Conservation (phyloP, 2,113 vertebrate genomes). For the Leiothrix lutea region DNA sequence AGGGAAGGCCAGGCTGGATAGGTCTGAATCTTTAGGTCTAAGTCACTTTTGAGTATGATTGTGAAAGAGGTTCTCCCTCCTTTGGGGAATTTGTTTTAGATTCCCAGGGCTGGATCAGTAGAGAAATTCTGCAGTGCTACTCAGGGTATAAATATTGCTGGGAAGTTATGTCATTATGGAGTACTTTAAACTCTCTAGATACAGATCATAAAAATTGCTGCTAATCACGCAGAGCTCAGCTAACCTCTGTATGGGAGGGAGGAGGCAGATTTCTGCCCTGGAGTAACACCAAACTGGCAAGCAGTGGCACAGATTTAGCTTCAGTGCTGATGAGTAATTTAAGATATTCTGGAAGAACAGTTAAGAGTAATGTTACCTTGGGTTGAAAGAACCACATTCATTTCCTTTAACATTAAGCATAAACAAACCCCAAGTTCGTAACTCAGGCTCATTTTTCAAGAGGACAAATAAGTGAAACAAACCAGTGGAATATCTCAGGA, state of each 20-base stretch:
- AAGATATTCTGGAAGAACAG: background rate
- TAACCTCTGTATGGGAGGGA: background rate
- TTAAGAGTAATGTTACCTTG: background rate
- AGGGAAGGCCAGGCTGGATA: background rate
- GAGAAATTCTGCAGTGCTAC: background rate
- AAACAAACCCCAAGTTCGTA: background rate
- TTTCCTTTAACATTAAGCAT: background rate
- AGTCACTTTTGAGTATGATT: background rate
- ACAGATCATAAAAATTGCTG: background rate
- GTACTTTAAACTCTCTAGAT: background rate
- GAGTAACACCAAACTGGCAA: background rate
- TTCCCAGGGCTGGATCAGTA: background rate
- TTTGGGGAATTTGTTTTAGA: background rate
- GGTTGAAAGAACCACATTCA: rapidly evolving
- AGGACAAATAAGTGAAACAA: background rate
- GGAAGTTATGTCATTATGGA: background rate
- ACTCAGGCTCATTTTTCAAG: background rate
- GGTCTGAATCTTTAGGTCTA: background rate
- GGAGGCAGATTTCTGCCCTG: background rate
- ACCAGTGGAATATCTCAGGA: background rate
- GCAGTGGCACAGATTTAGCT: background rate
- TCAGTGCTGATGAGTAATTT: background rate
- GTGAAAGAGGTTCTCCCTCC: background rate
- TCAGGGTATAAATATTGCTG: background rate
- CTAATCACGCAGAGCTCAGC: background rate